phyloP scores from a whole-genome alignment of 2,888 invertebrate species.

The Adelognathus sp. region DNA sequence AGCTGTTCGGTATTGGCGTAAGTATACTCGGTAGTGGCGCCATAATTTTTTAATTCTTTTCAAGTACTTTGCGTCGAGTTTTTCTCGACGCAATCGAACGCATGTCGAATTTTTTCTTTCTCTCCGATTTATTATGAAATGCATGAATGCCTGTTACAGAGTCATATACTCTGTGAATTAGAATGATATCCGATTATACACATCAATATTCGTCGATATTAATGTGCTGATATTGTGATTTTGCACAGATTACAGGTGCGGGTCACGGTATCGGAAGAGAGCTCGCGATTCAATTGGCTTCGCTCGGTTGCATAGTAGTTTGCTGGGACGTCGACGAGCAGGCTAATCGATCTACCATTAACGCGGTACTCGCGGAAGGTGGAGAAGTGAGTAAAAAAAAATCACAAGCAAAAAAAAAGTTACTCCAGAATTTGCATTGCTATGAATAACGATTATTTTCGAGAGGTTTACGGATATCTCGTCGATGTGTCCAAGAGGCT shows the following conservation, averaged over 20 bases:
- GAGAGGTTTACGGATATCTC: slow-evolving; percentile 72
- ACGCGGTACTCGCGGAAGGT: slow-evolving; percentile 67
- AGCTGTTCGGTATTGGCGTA: too few species aligned
- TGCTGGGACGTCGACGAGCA: slow-evolving; percentile 73
- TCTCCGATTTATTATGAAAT: not conserved
- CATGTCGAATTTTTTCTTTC: not conserved
- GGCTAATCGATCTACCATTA: slow-evolving; percentile 70
- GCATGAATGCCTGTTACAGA: too few species aligned
- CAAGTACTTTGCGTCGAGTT: too few species aligned
- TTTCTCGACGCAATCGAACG: too few species aligned
- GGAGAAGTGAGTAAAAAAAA: slow-evolving; percentile 67
- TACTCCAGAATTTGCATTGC: not conserved
- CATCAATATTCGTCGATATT: not conserved
- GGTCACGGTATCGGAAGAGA: slow-evolving; percentile 76
- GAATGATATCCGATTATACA: not conserved
- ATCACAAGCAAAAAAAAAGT: not conserved
- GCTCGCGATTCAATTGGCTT: slow-evolving; percentile 71
- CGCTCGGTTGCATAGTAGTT: slow-evolving; percentile 71
- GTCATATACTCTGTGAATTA: too few species aligned
- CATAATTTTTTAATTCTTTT: too few species aligned
- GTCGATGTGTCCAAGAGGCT: slow-evolving; percentile 73
- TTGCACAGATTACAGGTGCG: slow-evolving; percentile 72
- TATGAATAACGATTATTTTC: not conserved
- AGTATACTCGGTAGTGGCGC: too few species aligned
- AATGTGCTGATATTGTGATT: not conserved